These are phyloP conservation scores for Anoplophora glabripennis DNA, from an alignment of 1,140 invertebrate genomes.

Conservation along the genomic window DNA sequence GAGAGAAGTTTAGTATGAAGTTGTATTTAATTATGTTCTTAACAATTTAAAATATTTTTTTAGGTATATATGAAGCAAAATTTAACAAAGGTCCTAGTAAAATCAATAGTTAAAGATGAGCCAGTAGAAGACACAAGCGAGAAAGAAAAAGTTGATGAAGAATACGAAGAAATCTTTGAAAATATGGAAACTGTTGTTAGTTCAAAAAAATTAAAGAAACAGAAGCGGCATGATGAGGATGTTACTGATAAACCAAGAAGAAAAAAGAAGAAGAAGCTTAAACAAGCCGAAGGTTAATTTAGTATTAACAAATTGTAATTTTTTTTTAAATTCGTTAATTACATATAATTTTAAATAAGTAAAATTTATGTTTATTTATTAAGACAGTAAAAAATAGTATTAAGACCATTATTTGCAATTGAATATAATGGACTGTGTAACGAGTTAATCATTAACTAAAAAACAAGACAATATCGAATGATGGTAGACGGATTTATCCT, in stretches of 20 bases:
- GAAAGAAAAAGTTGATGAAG: slow-evolving; percentile 32
- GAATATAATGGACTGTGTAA: no score
- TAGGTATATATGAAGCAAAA: slow-evolving; percentile 45
- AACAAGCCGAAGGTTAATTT: neutral
- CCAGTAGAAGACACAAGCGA: slow-evolving; percentile 21
- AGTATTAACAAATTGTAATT: no score
- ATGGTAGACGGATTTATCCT: no score
- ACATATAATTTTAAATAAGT: no score
- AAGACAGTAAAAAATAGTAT: no score
- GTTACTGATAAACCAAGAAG: slow-evolving; percentile 7
- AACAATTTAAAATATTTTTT: slow-evolving; percentile 22
- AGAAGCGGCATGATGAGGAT: slow-evolving; percentile 13
- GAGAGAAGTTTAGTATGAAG: neutral
- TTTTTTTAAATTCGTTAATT: no score
- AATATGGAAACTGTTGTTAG: slow-evolving; percentile 42
- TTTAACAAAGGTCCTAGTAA: slow-evolving; percentile 41
- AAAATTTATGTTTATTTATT: no score
- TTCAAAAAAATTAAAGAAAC: slow-evolving; percentile 11
- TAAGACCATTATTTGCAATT: no score
- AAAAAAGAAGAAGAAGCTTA: slow-evolving; percentile 9
- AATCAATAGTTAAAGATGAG: slow-evolving; percentile 43
- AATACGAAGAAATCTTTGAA: slow-evolving; percentile 45
- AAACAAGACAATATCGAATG: no score
- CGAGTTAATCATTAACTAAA: no score
- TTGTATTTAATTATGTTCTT: no score